Base-by-base conservation (phyloP, 2,888 invertebrate species). In the Agapetus fuscipes region DNA sequence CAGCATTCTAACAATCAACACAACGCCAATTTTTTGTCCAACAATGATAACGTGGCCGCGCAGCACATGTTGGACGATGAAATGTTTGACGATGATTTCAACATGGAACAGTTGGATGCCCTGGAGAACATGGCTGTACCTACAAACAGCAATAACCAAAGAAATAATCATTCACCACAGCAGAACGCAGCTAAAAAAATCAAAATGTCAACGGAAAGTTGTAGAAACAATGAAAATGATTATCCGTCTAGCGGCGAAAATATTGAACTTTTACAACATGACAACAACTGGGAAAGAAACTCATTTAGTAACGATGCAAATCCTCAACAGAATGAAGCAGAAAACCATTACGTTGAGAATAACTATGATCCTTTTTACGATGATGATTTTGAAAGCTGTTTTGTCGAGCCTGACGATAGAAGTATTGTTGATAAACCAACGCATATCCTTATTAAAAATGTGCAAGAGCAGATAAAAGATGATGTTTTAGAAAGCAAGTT, bases 371-470 rank as follows among this genome's bases (percentile, higher is more conserved):
- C n/a, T 6, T 27, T 12, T 26, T 3, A 27, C 15, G 16, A 27
- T 26, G 28, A 35, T 14, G 35, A 27, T 13, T 46, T 40, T 20
- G 49, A 46, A 12, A 33, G 25, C 17, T 33, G 24, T 30, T 30
- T 38, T n/a, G 33, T 3, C 3, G 31, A 38, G 25, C 11, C 32
- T 11, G 17, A 15, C 4, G 13, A 24, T 3, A 2, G 13, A 1
- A 35, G 28, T 37, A 27, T 12, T 11, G 48, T 50, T 45, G 53
- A 43, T 29, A 48, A 43, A 31, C 56, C 56, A 10, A 49, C 71
- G 0, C 71, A 61, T 41, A 55, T 64, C 3, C 70, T 66, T 49
- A 62, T 72, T 37, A 66, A 64, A 49, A 65, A 69, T 48, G 60
- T 71, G 12, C 60, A 60, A 11, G 61, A 63, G 5, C 48, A 64